These are phyloP conservation scores for Darevskia nairensis DNA, from an alignment of 2,797 vertebrate species.

Conservation along the genomic window DNA sequence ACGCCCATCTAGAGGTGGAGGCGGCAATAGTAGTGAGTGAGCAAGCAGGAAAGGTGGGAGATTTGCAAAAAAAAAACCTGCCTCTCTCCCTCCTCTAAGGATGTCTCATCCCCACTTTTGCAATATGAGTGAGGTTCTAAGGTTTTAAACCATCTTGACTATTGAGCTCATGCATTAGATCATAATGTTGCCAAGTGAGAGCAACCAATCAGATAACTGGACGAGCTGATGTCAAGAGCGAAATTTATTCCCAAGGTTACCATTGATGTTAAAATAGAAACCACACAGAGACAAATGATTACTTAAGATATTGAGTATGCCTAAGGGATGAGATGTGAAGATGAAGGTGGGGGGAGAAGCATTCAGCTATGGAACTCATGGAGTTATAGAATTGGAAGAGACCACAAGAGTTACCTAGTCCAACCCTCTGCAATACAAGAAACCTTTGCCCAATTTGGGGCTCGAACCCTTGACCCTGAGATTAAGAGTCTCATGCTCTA, in stretches of 20 bases:
- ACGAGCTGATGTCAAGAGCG: background rate
- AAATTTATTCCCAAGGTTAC: background rate
- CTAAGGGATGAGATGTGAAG: background rate
- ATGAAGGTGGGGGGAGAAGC: too few relatives aligned
- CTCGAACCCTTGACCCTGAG: too few relatives aligned
- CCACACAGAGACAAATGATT: background rate
- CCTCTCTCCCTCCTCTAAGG: too few relatives aligned
- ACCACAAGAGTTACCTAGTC: too few relatives aligned
- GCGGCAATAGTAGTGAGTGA: background rate
- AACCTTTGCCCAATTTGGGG: too few relatives aligned
- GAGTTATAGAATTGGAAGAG: too few relatives aligned
- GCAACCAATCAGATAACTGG: background rate
- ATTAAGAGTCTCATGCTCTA: too few relatives aligned
- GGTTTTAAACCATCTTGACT: background rate
- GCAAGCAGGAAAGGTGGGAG: background rate
- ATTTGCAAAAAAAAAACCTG: too few relatives aligned
- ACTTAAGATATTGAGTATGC: background rate
- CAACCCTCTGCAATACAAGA: too few relatives aligned
- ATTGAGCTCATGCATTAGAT: background rate
- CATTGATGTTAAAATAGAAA: background rate
- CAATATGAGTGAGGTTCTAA: background rate
- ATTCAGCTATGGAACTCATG: background rate
- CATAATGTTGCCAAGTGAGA: background rate
- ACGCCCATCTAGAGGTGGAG: background rate
- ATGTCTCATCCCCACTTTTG: too few relatives aligned